phyloP scores from a whole-genome alignment of 2,113 vertebrate genomes.

The Rissa tridactyla region DNA sequence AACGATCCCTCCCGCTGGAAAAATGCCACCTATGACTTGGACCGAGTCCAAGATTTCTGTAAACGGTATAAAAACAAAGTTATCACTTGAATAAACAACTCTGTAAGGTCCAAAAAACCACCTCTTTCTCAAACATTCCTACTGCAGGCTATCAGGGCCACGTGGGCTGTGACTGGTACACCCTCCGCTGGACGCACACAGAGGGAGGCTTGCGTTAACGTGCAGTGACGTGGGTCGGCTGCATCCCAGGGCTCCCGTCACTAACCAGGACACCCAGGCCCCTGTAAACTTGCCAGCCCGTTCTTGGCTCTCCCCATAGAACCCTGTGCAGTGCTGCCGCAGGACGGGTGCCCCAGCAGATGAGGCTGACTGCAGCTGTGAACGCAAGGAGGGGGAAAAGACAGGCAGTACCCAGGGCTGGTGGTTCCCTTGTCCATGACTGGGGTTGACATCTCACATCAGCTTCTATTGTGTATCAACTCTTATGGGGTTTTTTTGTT shows the following conservation, averaged over 20 bases:
- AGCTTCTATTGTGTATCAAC: neutral
- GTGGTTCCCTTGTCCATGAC: neutral
- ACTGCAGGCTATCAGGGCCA: neutral
- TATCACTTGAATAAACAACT: neutral
- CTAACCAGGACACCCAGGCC: neutral
- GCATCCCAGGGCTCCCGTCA: neutral
- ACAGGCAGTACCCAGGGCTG: neutral
- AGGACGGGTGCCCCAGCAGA: neutral
- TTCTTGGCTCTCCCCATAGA: neutral
- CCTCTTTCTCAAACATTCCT: neutral
- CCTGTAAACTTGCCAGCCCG: neutral
- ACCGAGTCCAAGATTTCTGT: neutral
- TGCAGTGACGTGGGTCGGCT: too few relatives aligned
- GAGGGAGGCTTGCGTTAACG: neutral
- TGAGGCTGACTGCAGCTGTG: neutral
- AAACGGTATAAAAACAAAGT: neutral
- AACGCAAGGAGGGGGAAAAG: neutral
- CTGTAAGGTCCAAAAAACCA: neutral
- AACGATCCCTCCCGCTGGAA: neutral
- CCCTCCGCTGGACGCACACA: rapidly evolving
- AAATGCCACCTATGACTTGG: neutral
- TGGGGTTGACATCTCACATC: neutral
- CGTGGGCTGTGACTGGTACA: neutral
- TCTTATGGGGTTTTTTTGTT: neutral
- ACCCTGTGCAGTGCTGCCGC: neutral